Base-by-base conservation (phyloP, 2,888 invertebrate species). In the Chaetogeoica ovagalla region DNA sequence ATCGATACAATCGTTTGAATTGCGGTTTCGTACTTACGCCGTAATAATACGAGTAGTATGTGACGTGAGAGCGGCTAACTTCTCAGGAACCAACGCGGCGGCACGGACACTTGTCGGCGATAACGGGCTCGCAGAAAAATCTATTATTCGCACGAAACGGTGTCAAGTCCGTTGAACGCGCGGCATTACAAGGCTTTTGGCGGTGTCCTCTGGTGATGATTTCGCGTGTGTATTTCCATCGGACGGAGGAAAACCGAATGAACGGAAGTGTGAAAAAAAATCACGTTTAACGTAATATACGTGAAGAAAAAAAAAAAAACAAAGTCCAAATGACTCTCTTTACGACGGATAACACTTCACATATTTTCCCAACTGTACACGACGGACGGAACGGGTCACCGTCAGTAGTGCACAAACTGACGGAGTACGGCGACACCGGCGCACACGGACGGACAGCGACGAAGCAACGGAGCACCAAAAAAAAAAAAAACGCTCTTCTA, bases 401-500 rank as follows among this genome's bases (percentile, higher is more conserved):
- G 62, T 59, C 57, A n/a, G 39, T 6, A 30, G 39, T 6, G 30
- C 48, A 30, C 6, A 60, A 37, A 21, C 7, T n/a, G 48, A 8
- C n/a, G 15, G 9, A 30, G 4, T 59, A 68, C 43, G 48, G 48
- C 68, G 43, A 13, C 23, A 19, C 55, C 21, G 37, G 52, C 17
- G 55, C 48, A 48, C 48, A 55, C 60, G 37, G 43, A 52, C 30
- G 62, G 13, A 63, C 60, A 8, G 19, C 60, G 52, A 63, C 69
- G 48, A 21, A 59, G 8, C 63, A 70, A 52, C 48, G 13, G 13
- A 13, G 11, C 2, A 30, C 1, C 4, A 30, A 30, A 48, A 48
- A 37, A 57, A 57, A 48, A 48, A 19, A 52, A 68, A 79, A 71
- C 21, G 62, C 70, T 52, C 57, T 62, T 63, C 79, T 79, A 79